Conservation (phyloP, 2,113 vertebrate genomes). For the Amia ocellicauda region DNA sequence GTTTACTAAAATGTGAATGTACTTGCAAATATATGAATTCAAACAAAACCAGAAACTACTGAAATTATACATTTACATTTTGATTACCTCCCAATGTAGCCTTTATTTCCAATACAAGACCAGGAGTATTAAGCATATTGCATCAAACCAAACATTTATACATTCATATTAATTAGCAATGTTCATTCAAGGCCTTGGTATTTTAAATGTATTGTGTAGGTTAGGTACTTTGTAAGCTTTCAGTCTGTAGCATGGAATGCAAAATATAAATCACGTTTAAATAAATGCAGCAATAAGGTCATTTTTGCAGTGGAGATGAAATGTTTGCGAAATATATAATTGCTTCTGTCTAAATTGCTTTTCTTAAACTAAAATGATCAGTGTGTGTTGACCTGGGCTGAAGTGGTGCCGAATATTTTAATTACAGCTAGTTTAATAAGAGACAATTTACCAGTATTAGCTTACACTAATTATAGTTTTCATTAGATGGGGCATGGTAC, state of each 20-base stretch:
- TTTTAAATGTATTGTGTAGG: too few relatives aligned
- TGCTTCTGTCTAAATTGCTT: background rate
- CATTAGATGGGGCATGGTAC: background rate
- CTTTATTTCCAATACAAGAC: too few relatives aligned
- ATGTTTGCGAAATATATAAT: background rate
- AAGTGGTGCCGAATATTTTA: background rate
- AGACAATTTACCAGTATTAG: background rate
- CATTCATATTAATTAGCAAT: background rate
- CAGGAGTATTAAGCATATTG: background rate
- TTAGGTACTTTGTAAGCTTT: background rate
- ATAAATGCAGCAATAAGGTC: conserved; percentile 1
- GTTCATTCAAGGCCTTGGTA: too few relatives aligned
- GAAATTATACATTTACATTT: too few relatives aligned
- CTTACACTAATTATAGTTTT: conserved; percentile 1
- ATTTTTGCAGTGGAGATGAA: background rate
- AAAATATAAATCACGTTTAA: background rate
- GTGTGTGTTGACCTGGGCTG: background rate
- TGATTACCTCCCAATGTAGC: too few relatives aligned
- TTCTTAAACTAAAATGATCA: conserved; percentile 4
- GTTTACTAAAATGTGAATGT: too few relatives aligned
- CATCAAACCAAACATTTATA: background rate
- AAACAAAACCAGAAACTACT: too few relatives aligned
- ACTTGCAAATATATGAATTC: too few relatives aligned
- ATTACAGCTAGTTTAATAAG: background rate
- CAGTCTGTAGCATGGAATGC: background rate